phyloP scores from a whole-genome alignment of 2,888 invertebrate genomes.

The Drosophila multiciliata region DNA sequence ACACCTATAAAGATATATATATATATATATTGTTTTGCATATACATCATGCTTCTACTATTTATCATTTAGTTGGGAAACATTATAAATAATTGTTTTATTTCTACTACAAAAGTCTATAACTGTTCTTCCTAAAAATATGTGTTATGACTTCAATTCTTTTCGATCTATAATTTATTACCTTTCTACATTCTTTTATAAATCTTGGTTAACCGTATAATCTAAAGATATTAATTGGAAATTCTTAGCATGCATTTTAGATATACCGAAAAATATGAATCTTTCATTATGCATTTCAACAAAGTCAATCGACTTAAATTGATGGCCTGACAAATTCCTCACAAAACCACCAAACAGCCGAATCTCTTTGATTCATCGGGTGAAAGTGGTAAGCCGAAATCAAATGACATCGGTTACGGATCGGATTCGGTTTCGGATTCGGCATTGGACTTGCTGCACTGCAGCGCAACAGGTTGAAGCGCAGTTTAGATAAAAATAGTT shows the following conservation, averaged over 20 bases:
- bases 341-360: conserved; percentile 1
- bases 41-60: neutral
- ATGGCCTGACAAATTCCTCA: conserved; percentile 16
- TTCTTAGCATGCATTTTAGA: conserved; percentile 24
- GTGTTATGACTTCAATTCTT: neutral
- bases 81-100: neutral
- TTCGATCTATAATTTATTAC: neutral
- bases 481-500: conserved; percentile 9
- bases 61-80: neutral
- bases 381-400: conserved; percentile 70
- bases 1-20: neutral
- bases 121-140: neutral
- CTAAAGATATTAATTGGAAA: conserved; percentile 27
- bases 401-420: conserved; percentile 42
- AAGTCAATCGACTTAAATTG: conserved; percentile 7
- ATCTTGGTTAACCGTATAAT: neutral
- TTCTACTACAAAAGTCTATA: neutral
- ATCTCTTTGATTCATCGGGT: conserved; percentile 45
- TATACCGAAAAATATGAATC: neutral
- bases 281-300: conserved; percentile 23
- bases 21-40: neutral
- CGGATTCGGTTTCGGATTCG: conserved; percentile 5
- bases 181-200: neutral
- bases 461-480: conserved; percentile 22
- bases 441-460: neutral